Base-by-base conservation (phyloP, 2,113 vertebrate genomes). In the Uria lomvia region DNA sequence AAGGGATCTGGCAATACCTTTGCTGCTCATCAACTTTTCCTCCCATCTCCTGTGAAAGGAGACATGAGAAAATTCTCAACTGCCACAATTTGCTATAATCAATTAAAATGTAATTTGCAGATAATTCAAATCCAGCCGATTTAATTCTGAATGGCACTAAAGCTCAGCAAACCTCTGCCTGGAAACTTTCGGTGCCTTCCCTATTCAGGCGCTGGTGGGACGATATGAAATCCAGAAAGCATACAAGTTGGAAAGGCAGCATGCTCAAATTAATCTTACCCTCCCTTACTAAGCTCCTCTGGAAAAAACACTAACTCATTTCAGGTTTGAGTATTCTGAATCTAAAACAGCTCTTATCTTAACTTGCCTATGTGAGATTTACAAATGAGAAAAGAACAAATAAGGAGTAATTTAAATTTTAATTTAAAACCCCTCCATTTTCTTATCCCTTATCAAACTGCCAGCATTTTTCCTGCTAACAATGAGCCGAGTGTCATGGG, bases 381-480 rank as follows among this genome's bases (percentile, higher is more conserved):
- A 97, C 97, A 98, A 98, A 98, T 74, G 96, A 95, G 97, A 98
- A 94, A 94, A 98, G 97, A 98, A 98, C 97, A 98, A 98, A 98
- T 97, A 98, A 97, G 77, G 90, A 97, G 96, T 98, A 97, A 98
- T 98, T 98, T 98, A 98, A 98, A 98, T 98, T 98, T 98, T 98
- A 98, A 98, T 98, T 98, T 98, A 97, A 98, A 98, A 55, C 82
- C 94, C 91, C 74, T 97, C 97, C 96, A 97, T 98, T 98, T 98
- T 98, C 98, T 98, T 97, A 98, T 97, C 97, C 98, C 98, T 98
- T 98, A 98, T 98, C 98, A 98, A 98, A 98, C 98, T 97, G 98
- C 98, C 98, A 98, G 97, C 98, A 97, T 98, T 98, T 98, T 97
- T 94, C 95, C 94, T 93, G 79, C 97, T 97, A 97, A 98, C 98